Evolutionary conservation across 2,888 invertebrate species (phyloP).

Genomic region (Scelioninae gen. 2): DNA sequence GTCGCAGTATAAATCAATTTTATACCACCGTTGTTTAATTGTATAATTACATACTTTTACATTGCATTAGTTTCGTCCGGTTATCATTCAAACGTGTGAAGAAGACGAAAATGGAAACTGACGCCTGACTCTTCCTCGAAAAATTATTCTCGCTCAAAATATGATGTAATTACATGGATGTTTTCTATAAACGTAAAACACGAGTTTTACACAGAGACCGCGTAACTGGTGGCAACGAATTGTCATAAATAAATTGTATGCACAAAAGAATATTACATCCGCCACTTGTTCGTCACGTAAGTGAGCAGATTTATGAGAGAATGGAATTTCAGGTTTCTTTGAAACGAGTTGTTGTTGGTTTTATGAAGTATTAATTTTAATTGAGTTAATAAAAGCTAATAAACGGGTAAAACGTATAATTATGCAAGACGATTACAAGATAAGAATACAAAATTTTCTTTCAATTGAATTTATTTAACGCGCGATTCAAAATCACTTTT

Average conservation of each 20-base stretch:
- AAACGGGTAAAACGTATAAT: no score
- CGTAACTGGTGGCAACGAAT: conserved; percentile 38
- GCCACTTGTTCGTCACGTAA: conserved; percentile 42
- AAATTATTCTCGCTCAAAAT: conserved; percentile 65
- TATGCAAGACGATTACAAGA: no score
- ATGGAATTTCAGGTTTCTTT: conserved; percentile 12
- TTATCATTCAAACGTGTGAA: conserved; percentile 52
- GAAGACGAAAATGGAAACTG: conserved; percentile 64
- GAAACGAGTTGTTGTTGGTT: background rate
- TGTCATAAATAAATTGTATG: conserved; percentile 29
- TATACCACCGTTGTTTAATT: no score
- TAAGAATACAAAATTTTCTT: no score
- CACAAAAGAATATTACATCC: conserved; percentile 17
- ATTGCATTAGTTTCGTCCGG: conserved; percentile 10
- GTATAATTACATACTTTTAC: background rate
- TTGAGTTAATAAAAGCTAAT: no score
- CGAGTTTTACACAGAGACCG: conserved; percentile 39
- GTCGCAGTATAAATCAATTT: no score
- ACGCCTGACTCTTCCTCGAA: conserved; percentile 56
- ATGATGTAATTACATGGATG: conserved; percentile 69
- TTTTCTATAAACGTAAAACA: conserved; percentile 61
- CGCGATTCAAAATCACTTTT: no score
- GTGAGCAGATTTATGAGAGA: conserved; percentile 44
- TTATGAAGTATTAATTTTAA: background rate
- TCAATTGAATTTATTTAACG: no score